These are phyloP conservation scores for Synergus laeviventris DNA, from an alignment of 2,888 invertebrate genomes.

Conservation along the genomic window DNA sequence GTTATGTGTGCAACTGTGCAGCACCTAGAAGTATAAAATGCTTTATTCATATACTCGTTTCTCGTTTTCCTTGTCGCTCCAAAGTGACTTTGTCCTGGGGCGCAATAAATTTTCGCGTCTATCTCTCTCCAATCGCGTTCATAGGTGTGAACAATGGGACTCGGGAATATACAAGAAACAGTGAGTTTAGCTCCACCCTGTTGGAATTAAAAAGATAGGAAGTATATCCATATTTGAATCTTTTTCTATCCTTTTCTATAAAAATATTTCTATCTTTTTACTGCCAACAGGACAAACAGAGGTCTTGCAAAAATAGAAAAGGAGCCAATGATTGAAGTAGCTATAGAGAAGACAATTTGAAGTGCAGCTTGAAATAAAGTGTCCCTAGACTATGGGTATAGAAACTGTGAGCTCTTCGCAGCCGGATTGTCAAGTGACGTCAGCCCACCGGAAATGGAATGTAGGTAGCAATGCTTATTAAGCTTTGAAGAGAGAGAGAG, in stretches of 20 bases:
- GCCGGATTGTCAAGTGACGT: constrained; percentile 72
- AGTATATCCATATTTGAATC: too few relatives aligned
- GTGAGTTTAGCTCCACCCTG: not conserved
- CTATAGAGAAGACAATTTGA: not conserved
- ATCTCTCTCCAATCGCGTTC: not conserved
- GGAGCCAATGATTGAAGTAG: not conserved
- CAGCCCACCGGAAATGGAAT: constrained; percentile 75
- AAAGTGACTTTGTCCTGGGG: constrained; percentile 7
- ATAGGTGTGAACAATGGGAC: not conserved
- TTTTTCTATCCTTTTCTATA: too few relatives aligned
- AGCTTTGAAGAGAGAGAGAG: constrained; percentile 60
- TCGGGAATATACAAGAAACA: not conserved
- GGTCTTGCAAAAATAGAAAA: too few relatives aligned
- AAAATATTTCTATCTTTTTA: too few relatives aligned
- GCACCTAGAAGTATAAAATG: not conserved
- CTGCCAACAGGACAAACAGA: too few relatives aligned
- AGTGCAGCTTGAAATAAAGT: constrained; percentile 2
- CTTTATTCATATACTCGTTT: constrained; percentile 6
- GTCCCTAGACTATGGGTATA: not conserved
- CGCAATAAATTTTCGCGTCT: not conserved
- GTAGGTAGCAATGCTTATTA: constrained; percentile 75
- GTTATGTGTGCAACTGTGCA: constrained; percentile 1
- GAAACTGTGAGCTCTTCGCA: constrained; percentile 60
- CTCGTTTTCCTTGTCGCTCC: not conserved
- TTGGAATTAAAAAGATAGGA: too few relatives aligned